Evolutionary conservation across 2,888 invertebrate genomes (phyloP).

Genomic region (Folsomia manolachei): DNA sequence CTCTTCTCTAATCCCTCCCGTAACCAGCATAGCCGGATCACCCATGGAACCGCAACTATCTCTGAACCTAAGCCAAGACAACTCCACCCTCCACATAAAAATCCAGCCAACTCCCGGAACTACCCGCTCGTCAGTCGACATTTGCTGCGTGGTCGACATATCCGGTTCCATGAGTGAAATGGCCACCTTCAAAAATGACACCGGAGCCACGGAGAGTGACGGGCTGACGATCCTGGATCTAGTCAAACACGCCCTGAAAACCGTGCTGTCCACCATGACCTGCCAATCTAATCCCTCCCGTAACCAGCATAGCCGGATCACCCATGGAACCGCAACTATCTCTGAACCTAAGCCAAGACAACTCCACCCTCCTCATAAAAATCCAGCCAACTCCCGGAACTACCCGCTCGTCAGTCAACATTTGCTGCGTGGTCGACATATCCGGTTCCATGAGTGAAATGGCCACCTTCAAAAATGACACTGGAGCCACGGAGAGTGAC

Average conservation of each 20-base stretch:
- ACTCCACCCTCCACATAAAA: not conserved
- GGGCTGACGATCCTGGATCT: not conserved
- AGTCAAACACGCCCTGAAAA: not conserved
- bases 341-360: not conserved
- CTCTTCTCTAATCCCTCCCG: not conserved
- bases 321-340: not conserved
- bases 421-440: not conserved
- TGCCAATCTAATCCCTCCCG: not conserved
- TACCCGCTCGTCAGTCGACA: not conserved
- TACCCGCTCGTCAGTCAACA: not conserved
- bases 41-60: not conserved
- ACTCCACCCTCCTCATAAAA: not conserved
- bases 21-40: not conserved
- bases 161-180: not conserved
- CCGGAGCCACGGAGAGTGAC: not conserved
- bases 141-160: not conserved
- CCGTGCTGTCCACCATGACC: not conserved
- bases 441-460: not conserved
- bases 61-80: not conserved
- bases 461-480: not conserved
- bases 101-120: not conserved
- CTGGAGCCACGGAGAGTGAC: not conserved
- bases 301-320: not conserved
- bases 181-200: not conserved
- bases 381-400: not conserved